Conservation (phyloP, 2,888 invertebrate species). For the Chrysolina oricalcia region DNA sequence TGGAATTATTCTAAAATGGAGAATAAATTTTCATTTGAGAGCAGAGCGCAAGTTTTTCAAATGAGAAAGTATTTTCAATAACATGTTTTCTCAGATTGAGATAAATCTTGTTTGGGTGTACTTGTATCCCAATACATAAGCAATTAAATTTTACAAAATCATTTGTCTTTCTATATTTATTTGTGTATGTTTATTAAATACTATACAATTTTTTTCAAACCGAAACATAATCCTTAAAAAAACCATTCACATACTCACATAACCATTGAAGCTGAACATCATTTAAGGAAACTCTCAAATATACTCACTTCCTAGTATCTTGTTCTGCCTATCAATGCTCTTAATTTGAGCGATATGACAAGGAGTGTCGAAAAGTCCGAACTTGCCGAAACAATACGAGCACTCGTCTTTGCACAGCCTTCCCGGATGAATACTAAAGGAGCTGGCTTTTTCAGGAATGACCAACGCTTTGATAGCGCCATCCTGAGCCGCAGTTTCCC, state of each 20-base stretch:
- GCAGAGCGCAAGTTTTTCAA: no score
- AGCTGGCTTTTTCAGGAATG: conserved; percentile 91
- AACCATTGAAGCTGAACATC: no score
- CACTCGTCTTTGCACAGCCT: conserved; percentile 89
- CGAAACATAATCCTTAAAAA: no score
- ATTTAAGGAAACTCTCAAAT: conserved; percentile 15
- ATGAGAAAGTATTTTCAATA: no score
- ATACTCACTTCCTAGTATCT: conserved; percentile 82
- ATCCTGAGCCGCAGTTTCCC: conserved; percentile 68
- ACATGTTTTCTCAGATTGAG: no score
- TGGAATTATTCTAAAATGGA: no score
- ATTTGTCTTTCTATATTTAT: background rate
- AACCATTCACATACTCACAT: background rate
- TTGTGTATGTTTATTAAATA: background rate
- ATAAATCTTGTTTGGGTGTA: no score
- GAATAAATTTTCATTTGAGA: no score
- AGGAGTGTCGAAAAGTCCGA: conserved; percentile 89
- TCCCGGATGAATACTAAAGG: conserved; percentile 89
- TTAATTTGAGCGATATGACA: conserved; percentile 92
- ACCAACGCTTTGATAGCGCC: conserved; percentile 78
- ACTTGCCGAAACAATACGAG: conserved; percentile 90
- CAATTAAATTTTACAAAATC: background rate
- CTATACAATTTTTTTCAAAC: no score
- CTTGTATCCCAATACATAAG: background rate
- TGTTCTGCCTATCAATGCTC: conserved; percentile 85